These are phyloP conservation scores for Cetoscarus ocellatus DNA, from an alignment of 2,797 vertebrate species.

Conservation along the genomic window DNA sequence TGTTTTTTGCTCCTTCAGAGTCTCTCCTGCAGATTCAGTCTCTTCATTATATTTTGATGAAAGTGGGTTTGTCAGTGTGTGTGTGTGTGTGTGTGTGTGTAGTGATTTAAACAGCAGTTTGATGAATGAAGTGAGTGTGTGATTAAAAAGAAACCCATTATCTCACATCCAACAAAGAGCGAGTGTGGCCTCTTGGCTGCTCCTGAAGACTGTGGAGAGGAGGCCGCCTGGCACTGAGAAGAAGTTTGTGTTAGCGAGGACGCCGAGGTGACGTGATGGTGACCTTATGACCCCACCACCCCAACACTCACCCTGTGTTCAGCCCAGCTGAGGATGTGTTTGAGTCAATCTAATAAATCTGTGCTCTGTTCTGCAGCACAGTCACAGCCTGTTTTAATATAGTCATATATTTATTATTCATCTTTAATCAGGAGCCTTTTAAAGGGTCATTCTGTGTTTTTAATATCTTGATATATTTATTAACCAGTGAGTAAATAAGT, in stretches of 20 bases:
- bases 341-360: not conserved
- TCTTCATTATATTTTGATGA: not conserved
- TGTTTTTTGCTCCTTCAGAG: too few species aligned
- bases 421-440: too few species aligned
- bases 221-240: slow-evolving; percentile 55
- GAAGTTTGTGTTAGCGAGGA: slow-evolving; percentile 16
- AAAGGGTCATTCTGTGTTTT: too few species aligned
- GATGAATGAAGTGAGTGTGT: not conserved
- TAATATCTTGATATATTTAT: too few species aligned
- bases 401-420: too few species aligned
- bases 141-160: slow-evolving; percentile 36
- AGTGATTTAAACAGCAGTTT: not conserved
- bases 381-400: not conserved
- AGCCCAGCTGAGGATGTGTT: slow-evolving; percentile 1
- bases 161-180: slow-evolving; percentile 69
- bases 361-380: not conserved
- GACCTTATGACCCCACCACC: slow-evolving; percentile 6
- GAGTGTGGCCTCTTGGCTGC: slow-evolving; percentile 44
- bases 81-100: not conserved
- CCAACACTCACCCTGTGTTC: not conserved
- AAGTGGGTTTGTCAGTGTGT: not conserved
- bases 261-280: slow-evolving; percentile 23
- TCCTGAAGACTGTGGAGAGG: slow-evolving; percentile 54
- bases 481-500: too few species aligned
- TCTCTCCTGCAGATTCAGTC: too few species aligned